A percentile compares a stretch with the other conserved stretches of the same genome.
Evolutionary conservation across 2,888 invertebrate species (phyloP).

Genomic region (Drosophila tanythrix): DNA sequence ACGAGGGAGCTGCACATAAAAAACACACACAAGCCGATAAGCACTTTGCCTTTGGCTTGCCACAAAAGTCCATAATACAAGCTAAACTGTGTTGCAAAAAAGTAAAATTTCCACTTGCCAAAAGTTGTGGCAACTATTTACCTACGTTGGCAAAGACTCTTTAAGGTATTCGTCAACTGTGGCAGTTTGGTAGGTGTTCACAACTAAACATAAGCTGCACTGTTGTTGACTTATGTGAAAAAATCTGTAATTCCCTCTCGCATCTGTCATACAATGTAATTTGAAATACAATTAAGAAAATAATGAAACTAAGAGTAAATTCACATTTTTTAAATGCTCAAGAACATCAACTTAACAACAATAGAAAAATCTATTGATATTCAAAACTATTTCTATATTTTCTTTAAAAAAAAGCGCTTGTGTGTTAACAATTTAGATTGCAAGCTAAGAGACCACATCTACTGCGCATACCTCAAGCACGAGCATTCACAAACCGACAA

Average conservation of each 20-base stretch:
- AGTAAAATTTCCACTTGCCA: constrained; percentile 54
- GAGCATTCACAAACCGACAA: constrained; percentile 25
- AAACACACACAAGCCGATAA: constrained; percentile 54
- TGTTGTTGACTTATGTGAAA: neutral
- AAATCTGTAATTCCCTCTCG: neutral
- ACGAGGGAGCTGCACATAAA: constrained; percentile 21
- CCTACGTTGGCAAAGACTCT: constrained; percentile 42
- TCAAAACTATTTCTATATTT: neutral
- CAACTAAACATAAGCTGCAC: neutral
- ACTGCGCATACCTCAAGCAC: constrained; percentile 49
- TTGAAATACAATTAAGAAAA: neutral
- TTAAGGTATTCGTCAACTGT: constrained; percentile 19
- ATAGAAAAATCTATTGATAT: neutral
- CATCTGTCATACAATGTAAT: neutral
- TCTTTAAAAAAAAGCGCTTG: neutral
- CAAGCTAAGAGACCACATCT: neutral
- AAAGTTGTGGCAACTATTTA: constrained; percentile 49
- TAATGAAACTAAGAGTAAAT: neutral
- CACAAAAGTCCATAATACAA: constrained; percentile 25
- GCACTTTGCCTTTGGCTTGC: constrained; percentile 46
- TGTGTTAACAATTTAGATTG: neutral
- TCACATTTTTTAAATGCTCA: neutral
- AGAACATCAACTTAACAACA: neutral
- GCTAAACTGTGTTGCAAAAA: constrained; percentile 61
- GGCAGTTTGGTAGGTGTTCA: constrained; percentile 18